Conservation (phyloP, 92 coral and sea anemone genomes). For the Siderastrea siderea region DNA sequence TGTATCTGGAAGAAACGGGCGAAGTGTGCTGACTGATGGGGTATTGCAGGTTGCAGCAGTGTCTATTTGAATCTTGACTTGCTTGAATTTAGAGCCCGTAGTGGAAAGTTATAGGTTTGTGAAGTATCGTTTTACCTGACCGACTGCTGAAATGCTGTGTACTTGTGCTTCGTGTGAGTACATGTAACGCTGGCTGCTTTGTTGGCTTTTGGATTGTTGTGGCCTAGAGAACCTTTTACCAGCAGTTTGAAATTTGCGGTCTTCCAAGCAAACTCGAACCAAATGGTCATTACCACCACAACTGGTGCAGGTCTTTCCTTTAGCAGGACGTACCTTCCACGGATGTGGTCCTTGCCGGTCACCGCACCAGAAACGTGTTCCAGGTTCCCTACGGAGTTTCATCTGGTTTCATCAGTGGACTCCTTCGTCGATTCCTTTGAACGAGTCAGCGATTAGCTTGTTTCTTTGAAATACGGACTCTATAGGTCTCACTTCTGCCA, state of each 20-base stretch:
- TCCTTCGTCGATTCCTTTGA: constrained; percentile 51
- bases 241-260: background rate
- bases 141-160: background rate
- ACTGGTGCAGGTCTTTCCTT: constrained; percentile 30
- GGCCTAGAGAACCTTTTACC: background rate
- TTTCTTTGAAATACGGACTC: constrained; percentile 32
- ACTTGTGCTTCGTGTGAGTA: constrained; percentile 11
- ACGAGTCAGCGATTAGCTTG: constrained; percentile 25
- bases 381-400: constrained; percentile 52
- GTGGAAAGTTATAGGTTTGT: constrained; percentile 56
- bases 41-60: constrained; percentile 73
- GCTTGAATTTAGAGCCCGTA: constrained; percentile 44
- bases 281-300: constrained; percentile 63
- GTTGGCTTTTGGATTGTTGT: constrained; percentile 2
- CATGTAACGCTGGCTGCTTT: constrained; percentile 10
- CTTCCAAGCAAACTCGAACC: constrained; percentile 29
- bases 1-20: constrained; percentile 21
- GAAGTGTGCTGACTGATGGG: constrained; percentile 37
- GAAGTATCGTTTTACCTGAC: constrained; percentile 48
- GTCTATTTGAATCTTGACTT: constrained; percentile 64
- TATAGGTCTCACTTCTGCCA: constrained; percentile 62
- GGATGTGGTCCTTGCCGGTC: constrained; percentile 17
- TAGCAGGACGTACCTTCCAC: constrained; percentile 33
- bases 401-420: constrained; percentile 44
- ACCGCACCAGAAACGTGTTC: constrained; percentile 52